Base-by-base conservation (phyloP, 2,888 invertebrate genomes). In the Oligia fasciuncula region DNA sequence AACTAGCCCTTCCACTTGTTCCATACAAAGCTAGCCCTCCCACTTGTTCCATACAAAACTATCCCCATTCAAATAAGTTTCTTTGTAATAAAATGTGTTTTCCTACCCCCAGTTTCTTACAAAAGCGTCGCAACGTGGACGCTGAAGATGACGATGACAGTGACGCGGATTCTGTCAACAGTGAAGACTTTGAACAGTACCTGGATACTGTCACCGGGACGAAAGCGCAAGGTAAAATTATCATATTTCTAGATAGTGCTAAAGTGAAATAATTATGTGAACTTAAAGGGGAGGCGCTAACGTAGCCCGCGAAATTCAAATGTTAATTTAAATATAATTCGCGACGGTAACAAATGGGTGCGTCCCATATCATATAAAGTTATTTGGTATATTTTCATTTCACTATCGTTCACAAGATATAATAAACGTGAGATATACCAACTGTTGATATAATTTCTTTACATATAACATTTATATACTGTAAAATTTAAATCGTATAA, bases 171-270 rank as follows among this genome's bases (percentile, higher is more conserved):
- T 98, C 98, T 69, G 98, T 99, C 17, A 97, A 97, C 84, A 98
- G 98, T 91, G 98, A 98, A 68, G 98, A 98, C 93, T 98, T 98
- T 92, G 98, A 98, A 87, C 97, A 97, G 77, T 97, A 98, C 92
- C 94, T 98, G 62, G 97, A 97, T 86, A 95, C 94, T 72, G 94
- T 97, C 91, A 95, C 97, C 0, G 97, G 97, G 0, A 91, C 94
- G 1, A 93, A 88, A 35, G 91, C 71, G n/a, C 62, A 71, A 43
- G 71, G 71, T 71, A 71, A 40, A n/a, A 57, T 57, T 11, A 11
- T n/a, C 11, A 60, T 60, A 60, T n/a, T 60, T 4, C 57, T n/a
- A 19, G 54, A 54, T 49, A 49, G 4, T 49, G 13, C 49, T 49
- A 13, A 49, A 49, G 46, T 13, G 13, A 13, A 13, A 46, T 46